Base-by-base conservation (phyloP, 2,888 invertebrate species). In the Ochropacha duplaris region DNA sequence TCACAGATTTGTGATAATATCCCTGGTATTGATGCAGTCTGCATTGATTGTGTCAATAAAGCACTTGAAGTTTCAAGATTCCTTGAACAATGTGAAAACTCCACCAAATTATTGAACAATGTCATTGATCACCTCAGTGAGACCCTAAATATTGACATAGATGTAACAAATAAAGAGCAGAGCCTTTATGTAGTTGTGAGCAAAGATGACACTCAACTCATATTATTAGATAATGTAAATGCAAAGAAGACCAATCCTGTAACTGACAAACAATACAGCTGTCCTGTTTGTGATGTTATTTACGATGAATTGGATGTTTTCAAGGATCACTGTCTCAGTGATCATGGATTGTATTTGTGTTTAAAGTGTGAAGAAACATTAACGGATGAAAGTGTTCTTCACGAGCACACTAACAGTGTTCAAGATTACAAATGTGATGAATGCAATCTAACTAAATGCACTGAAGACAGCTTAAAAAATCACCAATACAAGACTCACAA, bases 11-110 rank as follows among this genome's bases (percentile, higher is more conserved):
- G 65, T 39, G 78, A 85, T 61, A 81, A 84, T 58, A 76, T 90
- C 28, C 71, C 81, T 24, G 90, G 90, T 0, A 66, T 90, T 44
- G 86, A 91, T 65, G 86, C 84, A 36, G 79, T 89, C 1, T 92
- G 92, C 60, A 72, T 76, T 24, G 66, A 76, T 28, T 92, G 92
- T 64, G 78, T 81, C 0, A 74, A 84, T 14, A 79, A 77, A 65
- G 71, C 78, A 14, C 54, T 87, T 1, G 72, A 82, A 54, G 72
- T 76, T 2, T 44, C 71, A 1, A 79, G 71, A 54, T 88, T 92
- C 55, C 64, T 89, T 6, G 62, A 83, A 50, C 71, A 62, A 31
- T 88, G 83, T 62, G 71, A 78, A 59, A 69, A 64, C 9, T 79
- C 87, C 0, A 78, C 79, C n/a, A 54, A 67, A 55, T 56, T 78